These are phyloP conservation scores for Cheilosia impressa DNA, from an alignment of 2,888 invertebrate genomes.

Conservation along the genomic window DNA sequence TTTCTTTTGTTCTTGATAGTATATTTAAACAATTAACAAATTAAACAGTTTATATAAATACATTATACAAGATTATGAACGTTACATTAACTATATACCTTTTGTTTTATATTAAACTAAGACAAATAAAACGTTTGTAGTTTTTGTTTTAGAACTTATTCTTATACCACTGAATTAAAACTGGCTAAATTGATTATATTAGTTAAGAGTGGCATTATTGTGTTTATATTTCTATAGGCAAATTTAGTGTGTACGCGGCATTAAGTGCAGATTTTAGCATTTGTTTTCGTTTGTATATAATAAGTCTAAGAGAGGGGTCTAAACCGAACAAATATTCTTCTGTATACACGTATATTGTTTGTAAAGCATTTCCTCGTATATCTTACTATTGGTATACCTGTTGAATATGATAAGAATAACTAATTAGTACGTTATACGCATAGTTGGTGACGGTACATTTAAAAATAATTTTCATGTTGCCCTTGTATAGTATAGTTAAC, in stretches of 20 bases:
- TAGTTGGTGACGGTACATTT: constrained; percentile 40
- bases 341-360: constrained; percentile 42
- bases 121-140: constrained; percentile 48
- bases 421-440: constrained; percentile 50
- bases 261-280: constrained; percentile 43
- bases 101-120: constrained; percentile 45
- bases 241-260: constrained; percentile 39
- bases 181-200: constrained; percentile 58
- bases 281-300: constrained; percentile 11
- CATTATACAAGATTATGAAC: constrained; percentile 57
- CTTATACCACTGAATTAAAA: constrained; percentile 57
- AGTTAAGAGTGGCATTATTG: constrained; percentile 43
- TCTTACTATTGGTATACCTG: constrained; percentile 38
- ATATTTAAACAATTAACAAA: constrained; percentile 65
- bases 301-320: constrained; percentile 17
- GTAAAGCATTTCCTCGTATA: constrained; percentile 48
- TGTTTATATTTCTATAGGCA: constrained; percentile 12
- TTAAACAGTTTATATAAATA: constrained; percentile 65
- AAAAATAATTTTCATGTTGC: constrained; percentile 69
- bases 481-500: constrained; percentile 52
- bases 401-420: constrained; percentile 30
- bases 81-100: constrained; percentile 50
- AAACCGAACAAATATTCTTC: constrained; percentile 47
- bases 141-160: constrained; percentile 27
- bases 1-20: constrained; percentile 39